Percentiles rank a stretch among this genome's conserved stretches.
phyloP scores from a whole-genome alignment of 2,888 invertebrate genomes.

The Bombylius discolor region DNA sequence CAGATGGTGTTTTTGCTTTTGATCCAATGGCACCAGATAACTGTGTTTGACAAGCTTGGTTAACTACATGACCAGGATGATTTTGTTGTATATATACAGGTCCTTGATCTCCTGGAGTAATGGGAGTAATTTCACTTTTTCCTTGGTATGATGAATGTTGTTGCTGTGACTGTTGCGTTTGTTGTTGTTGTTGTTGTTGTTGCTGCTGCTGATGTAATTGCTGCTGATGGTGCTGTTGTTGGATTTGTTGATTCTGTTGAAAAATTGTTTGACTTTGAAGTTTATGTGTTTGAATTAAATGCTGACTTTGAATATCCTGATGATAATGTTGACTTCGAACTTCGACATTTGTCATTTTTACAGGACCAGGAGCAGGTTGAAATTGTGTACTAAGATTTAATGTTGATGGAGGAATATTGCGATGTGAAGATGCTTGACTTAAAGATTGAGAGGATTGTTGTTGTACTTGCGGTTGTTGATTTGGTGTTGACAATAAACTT shows the following conservation, averaged over 20 bases:
- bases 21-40: slow-evolving; percentile 24
- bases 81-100: slow-evolving; percentile 37
- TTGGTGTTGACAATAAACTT: slow-evolving; percentile 28
- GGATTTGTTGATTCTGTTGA: background rate
- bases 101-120: slow-evolving; percentile 31
- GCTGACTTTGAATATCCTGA: slow-evolving; percentile 10
- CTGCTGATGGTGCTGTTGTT: background rate
- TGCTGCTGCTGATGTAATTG: slow-evolving; percentile 9
- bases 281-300: background rate
- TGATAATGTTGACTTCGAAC: slow-evolving; percentile 13
- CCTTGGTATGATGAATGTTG: slow-evolving; percentile 19
- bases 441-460: slow-evolving; percentile 24
- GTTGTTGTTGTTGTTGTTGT: slow-evolving; percentile 22
- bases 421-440: slow-evolving; percentile 15
- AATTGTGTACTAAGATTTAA: slow-evolving; percentile 33
- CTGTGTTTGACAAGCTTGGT: slow-evolving; percentile 36
- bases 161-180: slow-evolving; percentile 17
- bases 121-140: slow-evolving; percentile 18
- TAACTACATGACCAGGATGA: slow-evolving; percentile 35
- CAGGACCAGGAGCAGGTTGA: slow-evolving; percentile 31
- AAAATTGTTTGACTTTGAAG: slow-evolving; percentile 2
- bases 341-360: slow-evolving; percentile 23
- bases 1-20: slow-evolving; percentile 11
- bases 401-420: slow-evolving; percentile 29
- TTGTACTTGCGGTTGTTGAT: slow-evolving; percentile 22